Evolutionary conservation across 2,888 invertebrate genomes (phyloP).

Genomic region (Polydrusus tereticollis): DNA sequence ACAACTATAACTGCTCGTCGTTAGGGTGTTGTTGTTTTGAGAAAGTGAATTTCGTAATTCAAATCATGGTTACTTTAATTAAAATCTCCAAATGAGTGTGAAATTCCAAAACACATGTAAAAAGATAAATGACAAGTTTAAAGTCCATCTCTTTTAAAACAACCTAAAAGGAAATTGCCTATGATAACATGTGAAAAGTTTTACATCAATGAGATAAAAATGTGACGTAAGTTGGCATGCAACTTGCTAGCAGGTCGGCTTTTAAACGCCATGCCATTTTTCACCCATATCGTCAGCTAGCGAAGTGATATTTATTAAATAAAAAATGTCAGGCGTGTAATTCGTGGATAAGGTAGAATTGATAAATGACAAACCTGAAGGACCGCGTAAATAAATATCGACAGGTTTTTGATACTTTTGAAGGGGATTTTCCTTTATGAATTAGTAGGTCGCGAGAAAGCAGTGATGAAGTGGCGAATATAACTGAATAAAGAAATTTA

Average conservation of each 20-base stretch:
- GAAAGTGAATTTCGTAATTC: too few species aligned
- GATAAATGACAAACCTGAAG: constrained; percentile 29
- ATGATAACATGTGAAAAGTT: neutral
- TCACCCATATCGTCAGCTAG: constrained; percentile 14
- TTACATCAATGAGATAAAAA: neutral
- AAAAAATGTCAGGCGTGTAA: constrained; percentile 34
- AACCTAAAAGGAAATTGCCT: neutral
- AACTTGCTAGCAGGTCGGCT: constrained; percentile 1
- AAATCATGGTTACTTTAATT: too few species aligned
- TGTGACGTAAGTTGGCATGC: constrained; percentile 8
- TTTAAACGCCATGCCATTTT: constrained; percentile 15
- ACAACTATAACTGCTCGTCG: too few species aligned
- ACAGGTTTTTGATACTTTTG: constrained; percentile 9
- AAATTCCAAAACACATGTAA: too few species aligned
- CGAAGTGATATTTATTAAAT: constrained; percentile 31
- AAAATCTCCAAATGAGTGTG: too few species aligned
- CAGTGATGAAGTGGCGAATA: neutral
- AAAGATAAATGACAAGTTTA: too few species aligned
- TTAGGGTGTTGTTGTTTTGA: too few species aligned
- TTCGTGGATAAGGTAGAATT: constrained; percentile 27
- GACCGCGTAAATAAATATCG: constrained; percentile 31
- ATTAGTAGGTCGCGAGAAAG: neutral
- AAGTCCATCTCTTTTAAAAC: neutral
- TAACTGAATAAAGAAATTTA: neutral
- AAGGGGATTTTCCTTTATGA: neutral